Evolutionary conservation across 2,888 invertebrate species (phyloP).

Genomic region (Drosophila algonquin): DNA sequence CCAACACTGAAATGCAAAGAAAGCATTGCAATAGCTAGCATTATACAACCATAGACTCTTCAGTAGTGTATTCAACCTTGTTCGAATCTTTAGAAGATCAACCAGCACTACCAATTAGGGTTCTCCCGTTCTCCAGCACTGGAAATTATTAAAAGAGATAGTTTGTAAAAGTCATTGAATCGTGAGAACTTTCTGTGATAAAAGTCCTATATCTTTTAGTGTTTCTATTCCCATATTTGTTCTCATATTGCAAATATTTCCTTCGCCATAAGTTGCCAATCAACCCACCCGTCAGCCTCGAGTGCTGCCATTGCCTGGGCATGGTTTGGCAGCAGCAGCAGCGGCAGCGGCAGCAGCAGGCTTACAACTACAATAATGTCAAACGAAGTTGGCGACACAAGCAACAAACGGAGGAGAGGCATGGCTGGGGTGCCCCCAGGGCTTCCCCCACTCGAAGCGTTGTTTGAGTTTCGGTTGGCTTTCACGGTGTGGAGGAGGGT

Average conservation of each 20-base stretch:
- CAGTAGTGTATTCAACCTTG: no score
- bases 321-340: slow-evolving; percentile 26
- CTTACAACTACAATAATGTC: slow-evolving; percentile 71
- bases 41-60: no score
- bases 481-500: slow-evolving; percentile 38
- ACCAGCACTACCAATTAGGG: neutral
- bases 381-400: slow-evolving; percentile 64
- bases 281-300: slow-evolving; percentile 21
- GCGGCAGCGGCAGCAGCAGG: slow-evolving; percentile 14
- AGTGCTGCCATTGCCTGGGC: slow-evolving; percentile 25
- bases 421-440: slow-evolving; percentile 23
- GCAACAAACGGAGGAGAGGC: slow-evolving; percentile 36
- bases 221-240: neutral
- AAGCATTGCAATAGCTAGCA: no score
- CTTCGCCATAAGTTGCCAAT: neutral
- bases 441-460: slow-evolving; percentile 4
- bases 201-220: no score
- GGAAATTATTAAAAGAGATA: neutral
- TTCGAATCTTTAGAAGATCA: no score
- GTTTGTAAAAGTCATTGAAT: no score
- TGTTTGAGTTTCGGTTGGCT: slow-evolving; percentile 72
- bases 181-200: neutral
- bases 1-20: no score
- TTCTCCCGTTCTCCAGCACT: neutral
- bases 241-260: neutral